A percentile compares a stretch with the other conserved stretches of the same genome.
These are phyloP conservation scores for Nasonia longicornis DNA, from an alignment of 1,140 invertebrate genomes.

Conservation along the genomic window DNA sequence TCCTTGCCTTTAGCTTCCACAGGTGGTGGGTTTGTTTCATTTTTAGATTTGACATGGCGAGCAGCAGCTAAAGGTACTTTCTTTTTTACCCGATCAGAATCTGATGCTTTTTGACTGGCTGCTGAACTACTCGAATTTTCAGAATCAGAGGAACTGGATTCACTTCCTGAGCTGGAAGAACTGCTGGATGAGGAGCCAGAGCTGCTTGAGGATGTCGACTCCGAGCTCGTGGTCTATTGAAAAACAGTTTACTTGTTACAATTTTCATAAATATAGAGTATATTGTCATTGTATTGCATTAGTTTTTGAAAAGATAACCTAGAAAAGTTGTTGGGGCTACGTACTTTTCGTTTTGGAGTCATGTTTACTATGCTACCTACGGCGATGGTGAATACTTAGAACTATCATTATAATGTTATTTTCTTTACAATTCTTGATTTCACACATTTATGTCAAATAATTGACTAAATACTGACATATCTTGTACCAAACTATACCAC, in stretches of 20 bases:
- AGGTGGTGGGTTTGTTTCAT: slow-evolving; percentile 57
- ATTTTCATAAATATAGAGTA: slow-evolving; percentile 18
- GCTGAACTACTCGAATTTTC: slow-evolving; percentile 76
- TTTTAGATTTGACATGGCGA: slow-evolving; percentile 64
- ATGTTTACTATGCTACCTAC: slow-evolving; percentile 58
- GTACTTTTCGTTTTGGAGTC: slow-evolving; percentile 66
- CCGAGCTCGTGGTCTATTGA: slow-evolving; percentile 71
- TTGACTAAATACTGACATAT: slow-evolving; percentile 44
- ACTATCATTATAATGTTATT: slow-evolving; percentile 41
- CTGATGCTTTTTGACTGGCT: slow-evolving; percentile 63
- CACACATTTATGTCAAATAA: slow-evolving; percentile 48
- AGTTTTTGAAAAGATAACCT: slow-evolving; percentile 47
- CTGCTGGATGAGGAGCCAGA: slow-evolving; percentile 74
- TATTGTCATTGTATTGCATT: slow-evolving; percentile 8
- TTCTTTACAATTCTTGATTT: slow-evolving; percentile 35
- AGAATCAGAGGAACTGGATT: slow-evolving; percentile 77
- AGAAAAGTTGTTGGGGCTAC: slow-evolving; percentile 41
- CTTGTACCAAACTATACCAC: slow-evolving; percentile 39
- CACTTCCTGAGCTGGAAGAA: slow-evolving; percentile 76
- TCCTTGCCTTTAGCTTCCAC: slow-evolving; percentile 62
- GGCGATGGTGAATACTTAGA: slow-evolving; percentile 16
- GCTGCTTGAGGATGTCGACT: slow-evolving; percentile 74
- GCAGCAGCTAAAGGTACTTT: slow-evolving; percentile 64
- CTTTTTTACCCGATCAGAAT: slow-evolving; percentile 69
- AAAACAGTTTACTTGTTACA: slow-evolving; percentile 18